These are phyloP conservation scores for Mythimna albipuncta DNA, from an alignment of 2,888 invertebrate species.

Conservation along the genomic window DNA sequence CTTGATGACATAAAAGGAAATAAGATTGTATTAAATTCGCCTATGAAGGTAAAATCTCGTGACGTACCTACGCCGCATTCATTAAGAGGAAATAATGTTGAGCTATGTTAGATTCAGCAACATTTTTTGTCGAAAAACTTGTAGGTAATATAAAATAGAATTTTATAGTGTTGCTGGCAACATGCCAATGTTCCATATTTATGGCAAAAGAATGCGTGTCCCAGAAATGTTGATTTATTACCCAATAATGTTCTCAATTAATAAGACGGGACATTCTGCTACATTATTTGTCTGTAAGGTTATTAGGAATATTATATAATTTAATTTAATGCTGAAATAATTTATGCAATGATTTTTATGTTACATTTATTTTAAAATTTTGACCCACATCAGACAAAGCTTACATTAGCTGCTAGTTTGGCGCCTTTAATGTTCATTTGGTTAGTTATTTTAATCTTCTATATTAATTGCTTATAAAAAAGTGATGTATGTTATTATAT, in stretches of 20 bases:
- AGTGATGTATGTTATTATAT: conserved; percentile 46
- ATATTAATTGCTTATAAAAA: conserved; percentile 1
- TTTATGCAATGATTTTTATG: background rate
- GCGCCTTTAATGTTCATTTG: conserved; percentile 9
- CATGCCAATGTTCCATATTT: background rate
- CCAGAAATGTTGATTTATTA: background rate
- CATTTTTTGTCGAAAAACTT: too few relatives aligned
- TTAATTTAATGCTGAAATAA: conserved; percentile 7
- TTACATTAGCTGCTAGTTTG: conserved; percentile 31
- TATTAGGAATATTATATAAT: conserved; percentile 7
- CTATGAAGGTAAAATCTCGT: too few relatives aligned
- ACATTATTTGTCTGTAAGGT: background rate
- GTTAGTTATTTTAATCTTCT: conserved; percentile 20
- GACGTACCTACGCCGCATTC: too few relatives aligned
- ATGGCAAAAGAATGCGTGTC: background rate
- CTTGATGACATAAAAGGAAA: too few relatives aligned
- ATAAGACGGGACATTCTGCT: background rate
- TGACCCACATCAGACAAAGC: conserved; percentile 12
- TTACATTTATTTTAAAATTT: background rate
- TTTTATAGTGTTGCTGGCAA: conserved; percentile 4
- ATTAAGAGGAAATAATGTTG: too few relatives aligned
- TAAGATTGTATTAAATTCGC: too few relatives aligned
- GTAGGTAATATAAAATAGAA: too few relatives aligned
- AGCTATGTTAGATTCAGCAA: too few relatives aligned
- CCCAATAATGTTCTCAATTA: conserved; percentile 7